Evolutionary conservation across 1,140 invertebrate species (phyloP).

Genomic region (Cephus cinctus): DNA sequence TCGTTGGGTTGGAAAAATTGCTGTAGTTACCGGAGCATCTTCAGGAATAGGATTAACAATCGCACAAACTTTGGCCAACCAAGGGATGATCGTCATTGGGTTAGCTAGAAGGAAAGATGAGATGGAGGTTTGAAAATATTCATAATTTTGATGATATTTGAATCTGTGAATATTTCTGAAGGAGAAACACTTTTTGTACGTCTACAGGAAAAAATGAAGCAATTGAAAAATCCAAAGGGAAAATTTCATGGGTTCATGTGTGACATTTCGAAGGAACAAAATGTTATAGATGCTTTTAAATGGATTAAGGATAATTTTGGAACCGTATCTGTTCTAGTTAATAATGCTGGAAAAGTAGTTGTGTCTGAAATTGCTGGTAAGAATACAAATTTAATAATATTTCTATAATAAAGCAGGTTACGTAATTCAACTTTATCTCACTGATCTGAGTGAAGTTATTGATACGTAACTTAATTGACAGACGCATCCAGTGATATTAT

Average conservation of each 20-base stretch:
- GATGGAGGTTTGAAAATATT: constrained; percentile 26
- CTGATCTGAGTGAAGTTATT: not conserved
- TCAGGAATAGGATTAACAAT: constrained; percentile 60
- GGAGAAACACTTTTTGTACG: constrained; percentile 13
- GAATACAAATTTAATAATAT: constrained; percentile 2
- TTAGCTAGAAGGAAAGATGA: constrained; percentile 49
- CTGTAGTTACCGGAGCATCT: constrained; percentile 63
- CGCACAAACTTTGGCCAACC: constrained; percentile 48
- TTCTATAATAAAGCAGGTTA: not conserved
- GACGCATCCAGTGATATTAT: not conserved
- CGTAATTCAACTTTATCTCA: not conserved
- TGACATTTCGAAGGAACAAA: constrained; percentile 61
- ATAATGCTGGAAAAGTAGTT: constrained; percentile 64
- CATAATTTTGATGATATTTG: constrained; percentile 12
- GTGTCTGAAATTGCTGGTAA: constrained; percentile 41
- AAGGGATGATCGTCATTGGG: constrained; percentile 62
- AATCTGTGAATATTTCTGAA: constrained; percentile 17
- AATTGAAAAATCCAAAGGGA: constrained; percentile 20
- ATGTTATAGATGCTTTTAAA: constrained; percentile 60
- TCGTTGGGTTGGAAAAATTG: constrained; percentile 59
- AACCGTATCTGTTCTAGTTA: constrained; percentile 65
- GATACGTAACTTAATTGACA: not conserved
- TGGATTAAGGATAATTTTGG: constrained; percentile 59
- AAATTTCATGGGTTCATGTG: constrained; percentile 52
- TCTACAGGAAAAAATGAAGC: constrained; percentile 24